Evolutionary conservation across 2,888 invertebrate genomes (phyloP).

Genomic region (Agelastica alni): DNA sequence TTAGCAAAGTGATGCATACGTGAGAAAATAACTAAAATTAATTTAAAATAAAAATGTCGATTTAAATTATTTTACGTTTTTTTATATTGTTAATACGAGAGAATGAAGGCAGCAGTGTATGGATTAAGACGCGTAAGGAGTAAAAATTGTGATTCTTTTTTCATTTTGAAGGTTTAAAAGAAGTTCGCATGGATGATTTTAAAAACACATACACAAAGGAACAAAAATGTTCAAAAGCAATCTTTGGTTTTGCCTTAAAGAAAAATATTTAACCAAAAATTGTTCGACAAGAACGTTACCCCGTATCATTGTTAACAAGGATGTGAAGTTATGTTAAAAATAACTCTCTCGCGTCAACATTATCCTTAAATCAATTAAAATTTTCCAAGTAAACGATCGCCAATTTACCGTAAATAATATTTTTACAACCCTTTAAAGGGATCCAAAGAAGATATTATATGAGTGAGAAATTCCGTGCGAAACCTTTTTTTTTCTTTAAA

Average conservation of each 20-base stretch:
- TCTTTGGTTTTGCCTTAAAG: background rate
- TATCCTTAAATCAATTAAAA: constrained; percentile 17
- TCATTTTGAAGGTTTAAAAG: too few relatives aligned
- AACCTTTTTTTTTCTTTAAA: constrained; percentile 21
- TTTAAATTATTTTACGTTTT: too few relatives aligned
- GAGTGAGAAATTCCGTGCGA: constrained; percentile 9
- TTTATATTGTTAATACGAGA: too few relatives aligned
- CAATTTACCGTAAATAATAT: constrained; percentile 18
- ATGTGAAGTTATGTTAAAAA: constrained; percentile 15
- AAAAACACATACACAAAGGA: background rate
- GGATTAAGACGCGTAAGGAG: too few relatives aligned
- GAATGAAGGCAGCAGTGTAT: too few relatives aligned
- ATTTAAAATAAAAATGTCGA: too few relatives aligned
- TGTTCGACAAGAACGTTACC: background rate
- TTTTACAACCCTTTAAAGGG: constrained; percentile 20
- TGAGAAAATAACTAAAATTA: too few relatives aligned
- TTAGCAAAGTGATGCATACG: constrained; percentile 1
- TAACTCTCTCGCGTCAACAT: constrained; percentile 6
- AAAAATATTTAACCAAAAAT: background rate
- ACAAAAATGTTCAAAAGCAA: background rate
- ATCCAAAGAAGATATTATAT: constrained; percentile 21
- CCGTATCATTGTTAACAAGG: background rate
- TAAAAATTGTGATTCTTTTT: too few relatives aligned
- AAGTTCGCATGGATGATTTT: constrained; percentile 1
- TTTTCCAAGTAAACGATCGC: constrained; percentile 19